phyloP scores from a whole-genome alignment of 1,140 invertebrate species.

The Penaeus japonicus region DNA sequence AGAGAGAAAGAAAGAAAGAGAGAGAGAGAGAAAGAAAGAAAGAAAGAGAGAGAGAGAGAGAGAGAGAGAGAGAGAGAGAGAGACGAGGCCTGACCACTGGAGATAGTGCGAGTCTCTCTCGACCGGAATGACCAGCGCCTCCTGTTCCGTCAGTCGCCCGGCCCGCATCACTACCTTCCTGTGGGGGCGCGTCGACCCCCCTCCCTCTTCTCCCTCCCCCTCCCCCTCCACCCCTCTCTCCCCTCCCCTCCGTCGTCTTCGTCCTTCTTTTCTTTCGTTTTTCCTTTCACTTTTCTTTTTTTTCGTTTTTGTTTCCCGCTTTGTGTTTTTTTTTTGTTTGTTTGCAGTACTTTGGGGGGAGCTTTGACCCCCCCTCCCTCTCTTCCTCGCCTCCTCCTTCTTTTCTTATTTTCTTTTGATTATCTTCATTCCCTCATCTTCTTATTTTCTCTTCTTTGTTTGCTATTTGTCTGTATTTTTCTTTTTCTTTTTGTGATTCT shows the following conservation, averaged over 20 bases:
- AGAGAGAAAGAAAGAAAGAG: neutral
- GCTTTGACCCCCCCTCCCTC: no score
- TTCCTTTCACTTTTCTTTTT: neutral
- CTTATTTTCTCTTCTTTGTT: no score
- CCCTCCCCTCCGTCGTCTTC: neutral
- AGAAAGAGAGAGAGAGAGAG: neutral
- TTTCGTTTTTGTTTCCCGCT: neutral
- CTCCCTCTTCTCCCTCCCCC: neutral
- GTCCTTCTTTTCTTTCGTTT: no score
- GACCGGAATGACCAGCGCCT: conserved; percentile 31
- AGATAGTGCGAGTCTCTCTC: conserved; percentile 15
- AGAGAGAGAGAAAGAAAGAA: neutral
- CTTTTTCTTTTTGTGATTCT: no score
- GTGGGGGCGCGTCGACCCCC: neutral
- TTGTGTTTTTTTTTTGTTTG: neutral
- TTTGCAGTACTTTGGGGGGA: no score
- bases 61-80: neutral
- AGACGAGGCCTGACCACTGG: conserved; percentile 13
- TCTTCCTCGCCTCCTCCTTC: no score
- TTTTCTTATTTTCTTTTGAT: no score
- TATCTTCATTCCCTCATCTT: no score
- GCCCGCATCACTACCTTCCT: neutral
- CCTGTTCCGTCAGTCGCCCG: conserved; percentile 2
- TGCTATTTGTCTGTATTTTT: no score
- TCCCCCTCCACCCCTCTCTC: no score